Percentiles rank a stretch among this genome's conserved stretches.
Evolutionary conservation across 2,888 invertebrate species (phyloP).

Genomic region (Synanthedon tipuliformis): DNA sequence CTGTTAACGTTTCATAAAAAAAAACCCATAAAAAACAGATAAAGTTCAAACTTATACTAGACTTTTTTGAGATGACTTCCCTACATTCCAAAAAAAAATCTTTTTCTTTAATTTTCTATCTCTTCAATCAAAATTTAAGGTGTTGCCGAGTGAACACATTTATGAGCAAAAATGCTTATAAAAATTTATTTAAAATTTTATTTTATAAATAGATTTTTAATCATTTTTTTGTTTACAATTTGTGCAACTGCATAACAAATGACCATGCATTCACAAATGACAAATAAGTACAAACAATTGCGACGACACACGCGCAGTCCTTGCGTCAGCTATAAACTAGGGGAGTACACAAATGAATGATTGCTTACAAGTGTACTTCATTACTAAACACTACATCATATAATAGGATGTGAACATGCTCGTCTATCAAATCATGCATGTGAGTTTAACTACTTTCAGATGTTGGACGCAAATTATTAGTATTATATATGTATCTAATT

Average conservation of each 20-base stretch:
- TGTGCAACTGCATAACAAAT: too few relatives aligned
- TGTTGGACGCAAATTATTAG: too few relatives aligned
- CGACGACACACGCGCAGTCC: constrained; percentile 15
- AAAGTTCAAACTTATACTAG: too few relatives aligned
- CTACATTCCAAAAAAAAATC: too few relatives aligned
- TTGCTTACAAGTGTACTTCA: constrained; percentile 59
- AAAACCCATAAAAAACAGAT: constrained; percentile 2
- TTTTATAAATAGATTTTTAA: constrained; percentile 4
- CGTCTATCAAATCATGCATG: not conserved
- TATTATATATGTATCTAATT: too few relatives aligned
- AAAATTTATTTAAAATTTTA: too few relatives aligned
- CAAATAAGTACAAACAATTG: constrained; percentile 12
- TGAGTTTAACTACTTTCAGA: too few relatives aligned
- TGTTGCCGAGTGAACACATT: too few relatives aligned
- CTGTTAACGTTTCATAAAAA: not conserved
- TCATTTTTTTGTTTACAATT: constrained; percentile 7
- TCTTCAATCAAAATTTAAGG: too few relatives aligned
- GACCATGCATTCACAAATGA: constrained; percentile 12
- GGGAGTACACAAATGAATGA: constrained; percentile 53
- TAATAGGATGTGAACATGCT: constrained; percentile 2
- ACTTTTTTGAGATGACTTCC: too few relatives aligned
- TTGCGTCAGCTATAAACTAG: constrained; percentile 14
- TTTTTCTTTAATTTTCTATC: too few relatives aligned
- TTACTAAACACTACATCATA: constrained; percentile 18
- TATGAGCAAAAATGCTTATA: too few relatives aligned